Percentiles rank a stretch among this genome's conserved stretches.
These are phyloP conservation scores for Lepidocyrtoides sp. DNA, from an alignment of 2,888 invertebrate species.

Conservation along the genomic window DNA sequence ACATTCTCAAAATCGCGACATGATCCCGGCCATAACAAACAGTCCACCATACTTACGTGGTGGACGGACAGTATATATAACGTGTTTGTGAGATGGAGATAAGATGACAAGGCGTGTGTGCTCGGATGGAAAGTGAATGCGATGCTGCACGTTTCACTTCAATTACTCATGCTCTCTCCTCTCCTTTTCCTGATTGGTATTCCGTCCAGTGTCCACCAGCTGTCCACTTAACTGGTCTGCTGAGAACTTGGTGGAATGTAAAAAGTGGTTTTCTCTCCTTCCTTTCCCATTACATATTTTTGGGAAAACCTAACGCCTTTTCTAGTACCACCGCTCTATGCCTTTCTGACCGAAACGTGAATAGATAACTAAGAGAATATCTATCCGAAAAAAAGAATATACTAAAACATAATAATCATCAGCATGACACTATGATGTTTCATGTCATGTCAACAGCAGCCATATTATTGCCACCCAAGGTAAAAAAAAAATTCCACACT, in stretches of 20 bases:
- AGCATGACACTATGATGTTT: not conserved
- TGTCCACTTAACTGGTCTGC: constrained; percentile 60
- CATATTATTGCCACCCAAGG: not conserved
- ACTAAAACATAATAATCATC: not conserved
- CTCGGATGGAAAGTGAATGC: not conserved
- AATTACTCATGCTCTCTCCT: constrained; percentile 62
- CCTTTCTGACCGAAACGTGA: not conserved
- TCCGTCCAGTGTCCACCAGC: constrained; percentile 65
- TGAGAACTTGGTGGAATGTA: constrained; percentile 45
- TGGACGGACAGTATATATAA: not conserved
- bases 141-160: constrained; percentile 65
- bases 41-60: no score
- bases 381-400: no score
- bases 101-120: constrained; percentile 52
- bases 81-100: constrained; percentile 2
- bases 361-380: not conserved
- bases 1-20: no score
- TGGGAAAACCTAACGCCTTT: no score
- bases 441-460: constrained; percentile 54
- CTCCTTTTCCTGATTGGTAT: constrained; percentile 59
- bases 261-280: constrained; percentile 43
- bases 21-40: no score
- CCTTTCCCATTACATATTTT: no score
- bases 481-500: no score
- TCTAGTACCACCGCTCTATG: not conserved